phyloP scores from a whole-genome alignment of 1,140 invertebrate genomes.

The Brachionus calyciflorus region DNA sequence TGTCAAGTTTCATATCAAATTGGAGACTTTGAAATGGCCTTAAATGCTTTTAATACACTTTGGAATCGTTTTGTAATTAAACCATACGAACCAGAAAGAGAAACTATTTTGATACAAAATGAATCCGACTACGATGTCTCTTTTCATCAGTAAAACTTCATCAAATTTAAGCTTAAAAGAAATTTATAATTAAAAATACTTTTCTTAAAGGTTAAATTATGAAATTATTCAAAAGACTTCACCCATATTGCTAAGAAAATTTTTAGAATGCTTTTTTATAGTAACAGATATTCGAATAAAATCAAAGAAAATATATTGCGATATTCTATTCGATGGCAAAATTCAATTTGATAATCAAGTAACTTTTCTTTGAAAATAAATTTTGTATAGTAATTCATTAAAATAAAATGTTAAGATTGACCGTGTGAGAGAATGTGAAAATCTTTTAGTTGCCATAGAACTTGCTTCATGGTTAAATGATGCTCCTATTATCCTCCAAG shows the following conservation, averaged over 20 bases:
- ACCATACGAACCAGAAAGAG: constrained; percentile 50
- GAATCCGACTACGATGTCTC: constrained; percentile 54
- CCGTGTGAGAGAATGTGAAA: constrained; percentile 56
- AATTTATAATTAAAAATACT: background rate
- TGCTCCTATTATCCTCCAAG: constrained; percentile 57
- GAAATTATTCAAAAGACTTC: constrained; percentile 26
- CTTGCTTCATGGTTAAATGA: constrained; percentile 61
- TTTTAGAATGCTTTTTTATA: constrained; percentile 38
- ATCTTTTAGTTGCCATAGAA: constrained; percentile 58
- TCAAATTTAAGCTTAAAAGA: background rate
- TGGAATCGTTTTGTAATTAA: constrained; percentile 58
- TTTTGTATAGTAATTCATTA: background rate
- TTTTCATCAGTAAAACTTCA: constrained; percentile 52
- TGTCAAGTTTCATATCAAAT: constrained; percentile 59
- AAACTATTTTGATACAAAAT: constrained; percentile 51
- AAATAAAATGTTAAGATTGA: constrained; percentile 50
- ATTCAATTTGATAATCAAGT: constrained; percentile 31
- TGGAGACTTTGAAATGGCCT: constrained; percentile 53
- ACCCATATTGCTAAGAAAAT: constrained; percentile 23
- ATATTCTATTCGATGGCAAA: constrained; percentile 19
- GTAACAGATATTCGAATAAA: constrained; percentile 35
- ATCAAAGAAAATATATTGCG: constrained; percentile 33
- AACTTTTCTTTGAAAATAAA: background rate
- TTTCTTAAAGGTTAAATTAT: constrained; percentile 5
- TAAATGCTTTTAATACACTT: constrained; percentile 54